phyloP scores from a whole-genome alignment of 2,113 vertebrate genomes.

The Dendrocopos noguchii region DNA sequence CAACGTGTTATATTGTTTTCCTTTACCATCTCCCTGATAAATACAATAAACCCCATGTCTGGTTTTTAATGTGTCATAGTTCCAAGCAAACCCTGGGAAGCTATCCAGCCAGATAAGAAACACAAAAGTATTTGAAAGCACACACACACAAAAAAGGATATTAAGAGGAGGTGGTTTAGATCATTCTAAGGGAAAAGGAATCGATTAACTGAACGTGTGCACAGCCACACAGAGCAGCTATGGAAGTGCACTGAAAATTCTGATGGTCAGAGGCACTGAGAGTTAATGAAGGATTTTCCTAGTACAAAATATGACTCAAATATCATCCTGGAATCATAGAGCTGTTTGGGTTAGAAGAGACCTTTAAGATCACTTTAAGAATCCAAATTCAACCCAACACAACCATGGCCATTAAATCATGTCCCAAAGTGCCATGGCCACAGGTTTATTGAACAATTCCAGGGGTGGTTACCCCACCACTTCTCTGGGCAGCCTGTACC shows the following conservation, averaged over 20 bases:
- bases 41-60: not conserved
- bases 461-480: too few relatives aligned
- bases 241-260: not conserved
- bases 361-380: too few relatives aligned
- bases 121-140: not conserved
- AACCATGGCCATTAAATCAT: too few relatives aligned
- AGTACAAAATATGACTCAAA: constrained; percentile 1
- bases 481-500: too few relatives aligned
- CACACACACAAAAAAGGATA: not conserved
- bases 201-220: not conserved
- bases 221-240: not conserved
- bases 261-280: not conserved
- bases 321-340: not conserved
- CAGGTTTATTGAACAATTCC: too few relatives aligned
- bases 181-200: not conserved
- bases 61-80: not conserved
- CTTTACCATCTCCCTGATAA: constrained; percentile 6
- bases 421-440: too few relatives aligned
- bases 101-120: constrained; percentile 1
- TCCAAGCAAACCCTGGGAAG: not conserved
- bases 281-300: not conserved
- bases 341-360: too few relatives aligned
- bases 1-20: not conserved
- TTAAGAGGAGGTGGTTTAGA: not conserved
- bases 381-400: too few relatives aligned